Evolutionary conservation across 1,140 invertebrate genomes (phyloP).

Genomic region (Scaptomyza montana): DNA sequence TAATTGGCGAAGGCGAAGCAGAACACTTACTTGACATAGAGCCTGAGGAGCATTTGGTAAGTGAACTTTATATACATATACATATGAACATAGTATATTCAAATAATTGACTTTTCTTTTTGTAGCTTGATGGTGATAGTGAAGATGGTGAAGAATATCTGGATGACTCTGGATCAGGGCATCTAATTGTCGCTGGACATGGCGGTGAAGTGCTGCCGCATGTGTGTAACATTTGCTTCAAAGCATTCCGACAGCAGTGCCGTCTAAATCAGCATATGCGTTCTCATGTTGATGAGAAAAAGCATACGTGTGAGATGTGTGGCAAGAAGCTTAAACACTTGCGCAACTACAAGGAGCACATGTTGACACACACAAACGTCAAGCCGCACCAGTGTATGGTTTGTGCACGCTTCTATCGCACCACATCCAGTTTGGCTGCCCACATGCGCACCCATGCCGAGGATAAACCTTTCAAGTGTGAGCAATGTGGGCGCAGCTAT

Average conservation of each 20-base stretch:
- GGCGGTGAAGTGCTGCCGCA: conserved; percentile 45
- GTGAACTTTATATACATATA: background rate
- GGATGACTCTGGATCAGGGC: conserved; percentile 35
- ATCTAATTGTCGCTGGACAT: background rate
- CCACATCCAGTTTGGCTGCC: conserved; percentile 72
- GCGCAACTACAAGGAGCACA: conserved; percentile 77
- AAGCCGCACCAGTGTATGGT: conserved; percentile 73
- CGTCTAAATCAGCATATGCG: conserved; percentile 77
- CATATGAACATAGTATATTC: background rate
- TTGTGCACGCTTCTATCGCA: conserved; percentile 75
- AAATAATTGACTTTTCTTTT: background rate
- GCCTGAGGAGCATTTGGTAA: conserved; percentile 61
- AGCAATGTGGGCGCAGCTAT: conserved; percentile 62
- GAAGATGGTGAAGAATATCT: conserved; percentile 60
- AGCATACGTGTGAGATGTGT: conserved; percentile 63
- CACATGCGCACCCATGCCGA: conserved; percentile 74
- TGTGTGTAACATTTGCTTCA: conserved; percentile 62
- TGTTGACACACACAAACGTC: conserved; percentile 72
- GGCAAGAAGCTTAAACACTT: conserved; percentile 71
- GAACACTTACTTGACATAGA: conserved; percentile 53
- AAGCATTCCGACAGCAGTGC: conserved; percentile 61
- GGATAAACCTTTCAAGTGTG: conserved; percentile 66
- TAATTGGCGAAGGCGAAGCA: conserved; percentile 56
- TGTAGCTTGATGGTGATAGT: conserved; percentile 40
- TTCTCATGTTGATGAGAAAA: conserved; percentile 62